Base-by-base conservation (phyloP, 2,888 invertebrate species). In the Athalia circularis region DNA sequence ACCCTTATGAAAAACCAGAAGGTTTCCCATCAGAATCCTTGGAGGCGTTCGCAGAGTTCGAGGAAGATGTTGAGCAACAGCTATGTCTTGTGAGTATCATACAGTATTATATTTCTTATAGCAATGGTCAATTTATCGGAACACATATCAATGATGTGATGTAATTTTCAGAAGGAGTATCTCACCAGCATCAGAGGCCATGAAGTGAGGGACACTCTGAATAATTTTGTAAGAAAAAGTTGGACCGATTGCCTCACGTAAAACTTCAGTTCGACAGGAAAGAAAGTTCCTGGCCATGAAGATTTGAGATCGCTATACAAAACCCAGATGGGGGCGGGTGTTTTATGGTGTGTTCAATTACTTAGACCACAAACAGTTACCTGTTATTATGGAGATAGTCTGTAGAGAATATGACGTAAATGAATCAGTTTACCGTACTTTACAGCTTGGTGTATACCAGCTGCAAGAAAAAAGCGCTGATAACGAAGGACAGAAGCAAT, bases 271-370 rank as follows among this genome's bases (percentile, higher is more conserved):
- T 67, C 50, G 52, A 67, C 29, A 3, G 67, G 45, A 6, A 50
- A 15, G 50, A 50, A 11, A 7, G 67, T 67, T 52, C 9, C 9
- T 5, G 67, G 29, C 50, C 6, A 67, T 15, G 67, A 50, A 13
- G 15, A 67, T 50, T 15, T 13, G 8, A n/a, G 29, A 48, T 15
- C 67, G 5, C 8, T 67, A 15, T 67, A 15, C 29, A 50, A 67
- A 9, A 67, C 67, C 29, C 29, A 11, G 0, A 50, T 52, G 50
- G 52, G 52, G 13, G n/a, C 48, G 5, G 15, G 67, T 67, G 67
- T 50, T 67, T 67, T 67, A 13, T 67, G 67, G 52, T 67, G 9
- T 67, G 67, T 67, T 54, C 8, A 54, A 11, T 54, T 54, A 54
- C 11, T 54, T 54, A 54, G 54, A 54, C 7, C 11, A 54, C 54